phyloP scores from a whole-genome alignment of 2,113 vertebrate genomes.

The Nannobrachium achirus region DNA sequence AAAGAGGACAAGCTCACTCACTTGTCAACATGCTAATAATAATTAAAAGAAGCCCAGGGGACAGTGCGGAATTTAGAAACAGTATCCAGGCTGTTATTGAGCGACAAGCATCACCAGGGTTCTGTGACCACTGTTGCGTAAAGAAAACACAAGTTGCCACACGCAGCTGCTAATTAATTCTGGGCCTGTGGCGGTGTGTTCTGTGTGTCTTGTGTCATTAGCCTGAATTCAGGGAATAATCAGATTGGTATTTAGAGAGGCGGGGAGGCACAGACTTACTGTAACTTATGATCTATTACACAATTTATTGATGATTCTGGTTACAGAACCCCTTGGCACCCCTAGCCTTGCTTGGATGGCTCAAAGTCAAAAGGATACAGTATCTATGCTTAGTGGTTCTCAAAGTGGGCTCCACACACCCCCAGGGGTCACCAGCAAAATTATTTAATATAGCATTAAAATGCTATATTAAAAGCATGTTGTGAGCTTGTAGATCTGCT shows the following conservation, averaged over 20 bases:
- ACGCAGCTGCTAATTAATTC: constrained; percentile 66
- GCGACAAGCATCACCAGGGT: background rate
- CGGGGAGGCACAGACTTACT: background rate
- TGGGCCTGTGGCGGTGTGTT: constrained; percentile 51
- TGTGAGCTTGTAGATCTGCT: too few species aligned
- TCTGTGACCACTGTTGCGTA: constrained; percentile 22
- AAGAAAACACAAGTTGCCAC: constrained; percentile 47
- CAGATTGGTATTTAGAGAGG: constrained; percentile 23
- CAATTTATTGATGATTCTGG: too few species aligned
- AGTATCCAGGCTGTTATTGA: constrained; percentile 37
- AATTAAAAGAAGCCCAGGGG: constrained; percentile 54
- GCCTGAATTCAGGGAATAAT: constrained; percentile 9
- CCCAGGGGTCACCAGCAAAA: too few species aligned
- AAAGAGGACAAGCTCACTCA: constrained; percentile 74
- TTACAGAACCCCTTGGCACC: too few species aligned
- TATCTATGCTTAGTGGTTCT: too few species aligned
- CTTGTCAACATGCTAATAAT: constrained; percentile 40
- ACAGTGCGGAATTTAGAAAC: constrained; percentile 37
- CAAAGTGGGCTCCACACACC: too few species aligned
- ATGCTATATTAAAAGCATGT: too few species aligned
- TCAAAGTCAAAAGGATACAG: too few species aligned
- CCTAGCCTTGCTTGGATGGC: too few species aligned
- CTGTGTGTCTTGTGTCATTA: background rate
- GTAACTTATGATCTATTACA: too few species aligned
- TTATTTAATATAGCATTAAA: too few species aligned